A percentile compares a stretch with the other conserved stretches of the same genome.
phyloP scores from a whole-genome alignment of 1,140 invertebrate genomes.

The Drosophila saltans region DNA sequence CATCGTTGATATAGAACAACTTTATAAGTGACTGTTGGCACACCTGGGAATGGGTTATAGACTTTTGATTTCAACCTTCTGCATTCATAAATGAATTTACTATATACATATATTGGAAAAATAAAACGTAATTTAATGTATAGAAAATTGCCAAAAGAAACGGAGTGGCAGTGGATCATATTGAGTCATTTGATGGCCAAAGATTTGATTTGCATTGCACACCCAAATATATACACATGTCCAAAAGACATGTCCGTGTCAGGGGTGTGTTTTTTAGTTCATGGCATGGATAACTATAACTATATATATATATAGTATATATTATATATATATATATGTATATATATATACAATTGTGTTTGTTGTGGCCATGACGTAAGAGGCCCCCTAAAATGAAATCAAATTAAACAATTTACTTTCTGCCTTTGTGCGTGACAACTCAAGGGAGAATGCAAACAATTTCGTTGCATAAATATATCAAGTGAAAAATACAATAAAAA shows the following conservation, averaged over 20 bases:
- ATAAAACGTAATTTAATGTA: slow-evolving; percentile 77
- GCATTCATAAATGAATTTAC: slow-evolving; percentile 68
- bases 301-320: neutral
- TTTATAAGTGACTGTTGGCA: slow-evolving; percentile 50
- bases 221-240: neutral
- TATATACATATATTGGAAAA: slow-evolving; percentile 77
- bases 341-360: neutral
- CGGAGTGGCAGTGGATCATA: slow-evolving; percentile 22
- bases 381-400: slow-evolving; percentile 60
- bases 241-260: slow-evolving; percentile 27
- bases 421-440: slow-evolving; percentile 80
- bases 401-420: slow-evolving; percentile 80
- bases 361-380: slow-evolving; percentile 60
- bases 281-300: slow-evolving; percentile 24
- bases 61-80: slow-evolving; percentile 29
- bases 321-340: neutral
- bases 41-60: slow-evolving; percentile 45
- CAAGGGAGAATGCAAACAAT: slow-evolving; percentile 78
- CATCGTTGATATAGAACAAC: slow-evolving; percentile 55
- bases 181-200: slow-evolving; percentile 72
- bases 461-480: slow-evolving; percentile 74
- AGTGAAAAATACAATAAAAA: slow-evolving; percentile 79
- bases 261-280: slow-evolving; percentile 23
- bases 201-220: slow-evolving; percentile 62
- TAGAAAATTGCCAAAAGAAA: slow-evolving; percentile 46